Percentiles rank a stretch among this genome's conserved stretches.
Conservation (phyloP, 2,797 vertebrate species). For the Rhadinocentrus ornatus region DNA sequence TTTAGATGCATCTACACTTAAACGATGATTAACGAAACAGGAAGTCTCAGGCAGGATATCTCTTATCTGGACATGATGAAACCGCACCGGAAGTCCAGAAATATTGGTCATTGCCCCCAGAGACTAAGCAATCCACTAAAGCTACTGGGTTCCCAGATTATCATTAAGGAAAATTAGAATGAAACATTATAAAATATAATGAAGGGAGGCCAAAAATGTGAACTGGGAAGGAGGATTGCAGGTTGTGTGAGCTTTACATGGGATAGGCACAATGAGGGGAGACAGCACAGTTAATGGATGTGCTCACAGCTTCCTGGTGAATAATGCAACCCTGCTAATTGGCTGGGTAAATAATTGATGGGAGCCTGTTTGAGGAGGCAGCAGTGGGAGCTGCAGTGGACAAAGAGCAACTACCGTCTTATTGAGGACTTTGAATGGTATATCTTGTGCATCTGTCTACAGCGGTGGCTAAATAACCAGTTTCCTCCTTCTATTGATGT, state of each 20-base stretch:
- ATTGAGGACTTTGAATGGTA: constrained; percentile 54
- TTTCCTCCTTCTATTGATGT: constrained; percentile 53
- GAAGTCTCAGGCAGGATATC: constrained; percentile 6
- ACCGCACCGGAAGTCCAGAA: constrained; percentile 1
- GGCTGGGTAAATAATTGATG: constrained; percentile 87
- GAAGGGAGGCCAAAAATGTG: constrained; percentile 13
- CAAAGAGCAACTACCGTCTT: constrained; percentile 54
- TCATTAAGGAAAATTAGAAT: background rate
- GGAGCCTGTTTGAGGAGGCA: constrained; percentile 45
- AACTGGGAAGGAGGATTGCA: background rate
- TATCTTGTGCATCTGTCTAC: constrained; percentile 42
- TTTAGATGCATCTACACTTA: background rate
- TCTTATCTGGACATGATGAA: background rate
- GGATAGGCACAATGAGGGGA: constrained; percentile 53
- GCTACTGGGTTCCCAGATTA: constrained; percentile 9
- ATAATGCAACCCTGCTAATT: constrained; percentile 88
- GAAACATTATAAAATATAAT: background rate
- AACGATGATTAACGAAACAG: background rate
- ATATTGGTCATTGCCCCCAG: constrained; percentile 2
- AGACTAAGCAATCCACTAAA: background rate
- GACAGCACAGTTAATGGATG: constrained; percentile 68
- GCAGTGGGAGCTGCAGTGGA: constrained; percentile 26
- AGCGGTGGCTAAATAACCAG: constrained; percentile 34
- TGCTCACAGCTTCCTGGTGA: constrained; percentile 77
- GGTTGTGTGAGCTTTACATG: constrained; percentile 24